These are phyloP conservation scores for Epinephelus fuscoguttatus DNA, from an alignment of 2,113 vertebrate species.

Conservation along the genomic window DNA sequence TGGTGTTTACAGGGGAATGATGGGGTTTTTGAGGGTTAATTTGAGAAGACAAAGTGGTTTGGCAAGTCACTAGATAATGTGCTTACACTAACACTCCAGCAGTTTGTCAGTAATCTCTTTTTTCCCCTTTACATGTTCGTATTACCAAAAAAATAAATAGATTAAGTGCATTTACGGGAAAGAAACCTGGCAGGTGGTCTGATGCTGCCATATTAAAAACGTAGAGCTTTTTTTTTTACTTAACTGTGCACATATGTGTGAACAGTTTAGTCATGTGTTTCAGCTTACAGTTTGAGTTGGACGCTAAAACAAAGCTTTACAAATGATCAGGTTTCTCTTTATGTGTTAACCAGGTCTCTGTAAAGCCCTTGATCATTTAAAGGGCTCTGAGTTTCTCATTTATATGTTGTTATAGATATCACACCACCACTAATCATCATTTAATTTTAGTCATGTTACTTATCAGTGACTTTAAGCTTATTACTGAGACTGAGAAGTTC, in stretches of 20 bases:
- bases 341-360: not conserved
- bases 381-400: not conserved
- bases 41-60: constrained; percentile 19
- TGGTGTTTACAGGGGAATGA: constrained; percentile 44
- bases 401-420: not conserved
- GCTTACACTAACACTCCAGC: not conserved
- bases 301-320: not conserved
- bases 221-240: not conserved
- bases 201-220: not conserved
- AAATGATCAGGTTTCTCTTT: not conserved
- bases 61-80: constrained; percentile 11
- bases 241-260: not conserved
- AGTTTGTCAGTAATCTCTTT: not conserved
- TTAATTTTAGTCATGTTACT: not conserved
- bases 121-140: not conserved
- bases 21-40: constrained; percentile 44
- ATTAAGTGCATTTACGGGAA: not conserved
- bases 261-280: not conserved
- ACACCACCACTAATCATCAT: not conserved
- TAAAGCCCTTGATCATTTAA: not conserved
- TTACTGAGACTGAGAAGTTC: no score
- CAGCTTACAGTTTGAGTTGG: not conserved
- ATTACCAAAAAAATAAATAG: not conserved
- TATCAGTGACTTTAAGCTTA: not conserved
- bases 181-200: not conserved